Percentiles rank a stretch among this genome's conserved stretches.
These are phyloP conservation scores for Calyptommatus sinebrachiatus DNA, from an alignment of 2,113 vertebrate genomes.

Conservation along the genomic window DNA sequence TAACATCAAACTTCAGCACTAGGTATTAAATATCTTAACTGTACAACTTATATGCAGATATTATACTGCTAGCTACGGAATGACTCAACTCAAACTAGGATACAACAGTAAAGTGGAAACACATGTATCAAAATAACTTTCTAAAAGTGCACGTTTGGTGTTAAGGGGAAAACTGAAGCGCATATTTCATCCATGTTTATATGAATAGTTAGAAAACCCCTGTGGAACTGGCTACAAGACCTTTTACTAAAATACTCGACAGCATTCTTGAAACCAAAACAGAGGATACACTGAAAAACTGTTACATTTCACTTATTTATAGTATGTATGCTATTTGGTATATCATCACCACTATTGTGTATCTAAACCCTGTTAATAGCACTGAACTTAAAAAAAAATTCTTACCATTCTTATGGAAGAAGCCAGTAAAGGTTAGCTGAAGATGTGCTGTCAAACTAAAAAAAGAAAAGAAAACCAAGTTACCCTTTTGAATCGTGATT, in stretches of 20 bases:
- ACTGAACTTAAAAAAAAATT: conserved; percentile 17
- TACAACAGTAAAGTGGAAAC: neutral
- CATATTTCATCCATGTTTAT: neutral
- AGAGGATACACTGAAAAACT: neutral
- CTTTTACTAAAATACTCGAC: neutral
- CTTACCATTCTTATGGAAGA: conserved; percentile 98
- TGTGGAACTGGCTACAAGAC: neutral
- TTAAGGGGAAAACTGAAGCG: neutral
- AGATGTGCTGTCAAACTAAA: conserved; percentile 93
- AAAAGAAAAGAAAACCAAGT: conserved; percentile 31
- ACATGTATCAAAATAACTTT: neutral
- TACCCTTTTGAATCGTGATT: neutral
- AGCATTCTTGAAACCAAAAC: neutral
- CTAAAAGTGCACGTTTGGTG: neutral
- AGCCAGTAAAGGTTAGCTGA: conserved; percentile 98
- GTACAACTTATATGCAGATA: neutral
- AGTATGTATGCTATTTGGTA: neutral
- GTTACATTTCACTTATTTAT: too few relatives aligned
- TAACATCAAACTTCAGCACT: neutral
- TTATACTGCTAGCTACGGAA: neutral
- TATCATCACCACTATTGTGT: neutral
- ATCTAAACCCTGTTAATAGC: neutral
- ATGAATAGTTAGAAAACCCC: neutral
- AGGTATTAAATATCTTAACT: neutral
- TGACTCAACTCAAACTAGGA: neutral